A percentile compares a stretch with the other conserved stretches of the same genome.
phyloP scores from a whole-genome alignment of 1,140 invertebrate genomes.

The Magallana ariakensis region DNA sequence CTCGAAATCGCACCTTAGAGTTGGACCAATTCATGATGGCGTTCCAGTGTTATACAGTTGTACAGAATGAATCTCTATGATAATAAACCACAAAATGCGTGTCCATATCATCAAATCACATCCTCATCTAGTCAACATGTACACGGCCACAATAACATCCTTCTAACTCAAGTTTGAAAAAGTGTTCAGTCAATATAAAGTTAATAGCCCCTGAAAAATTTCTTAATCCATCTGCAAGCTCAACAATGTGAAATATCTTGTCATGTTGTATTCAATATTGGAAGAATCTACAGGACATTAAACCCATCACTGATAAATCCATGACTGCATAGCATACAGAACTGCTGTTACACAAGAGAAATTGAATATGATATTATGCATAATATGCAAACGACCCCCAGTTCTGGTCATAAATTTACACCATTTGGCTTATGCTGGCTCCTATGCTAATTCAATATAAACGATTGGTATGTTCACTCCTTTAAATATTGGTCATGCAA shows the following conservation, averaged over 20 bases:
- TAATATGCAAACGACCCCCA: constrained; percentile 25
- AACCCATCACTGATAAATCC: not conserved
- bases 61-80: not conserved
- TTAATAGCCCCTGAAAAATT: not conserved
- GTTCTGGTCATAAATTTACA: constrained; percentile 23
- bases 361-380: constrained; percentile 16
- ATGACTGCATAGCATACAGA: not conserved
- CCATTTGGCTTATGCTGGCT: not conserved
- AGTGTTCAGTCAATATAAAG: not conserved
- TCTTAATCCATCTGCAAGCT: constrained; percentile 2
- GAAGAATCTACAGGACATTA: not conserved
- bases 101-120: not conserved
- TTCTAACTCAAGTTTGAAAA: not conserved
- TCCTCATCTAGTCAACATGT: not conserved
- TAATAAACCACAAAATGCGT: not conserved
- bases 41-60: not conserved
- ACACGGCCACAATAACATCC: constrained; percentile 7
- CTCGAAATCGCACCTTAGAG: constrained; percentile 13
- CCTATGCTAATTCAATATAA: constrained; percentile 22
- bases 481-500: constrained; percentile 5
- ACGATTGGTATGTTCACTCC: not conserved
- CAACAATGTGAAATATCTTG: not conserved
- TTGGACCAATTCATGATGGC: constrained; percentile 33
- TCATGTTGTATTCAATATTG: not conserved
- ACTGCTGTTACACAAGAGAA: not conserved